These are phyloP conservation scores for Gonocerus acuteangulatus DNA, from an alignment of 2,888 invertebrate genomes.

Conservation along the genomic window DNA sequence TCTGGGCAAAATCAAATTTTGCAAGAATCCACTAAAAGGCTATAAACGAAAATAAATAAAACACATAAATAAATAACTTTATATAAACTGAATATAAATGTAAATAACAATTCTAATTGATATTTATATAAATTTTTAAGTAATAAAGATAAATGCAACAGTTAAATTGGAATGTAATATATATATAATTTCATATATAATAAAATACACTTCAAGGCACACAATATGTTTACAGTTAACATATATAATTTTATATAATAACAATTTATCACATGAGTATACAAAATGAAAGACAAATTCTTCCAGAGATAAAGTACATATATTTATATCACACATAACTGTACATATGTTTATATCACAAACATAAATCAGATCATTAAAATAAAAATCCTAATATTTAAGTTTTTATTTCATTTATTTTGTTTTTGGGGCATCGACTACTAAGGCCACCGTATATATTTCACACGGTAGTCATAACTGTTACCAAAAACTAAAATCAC, in stretches of 20 bases:
- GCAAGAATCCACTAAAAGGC: too few relatives aligned
- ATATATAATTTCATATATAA: constrained; percentile 1
- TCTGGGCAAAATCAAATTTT: too few relatives aligned
- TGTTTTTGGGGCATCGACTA: too few relatives aligned
- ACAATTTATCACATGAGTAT: background rate
- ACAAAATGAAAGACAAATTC: background rate
- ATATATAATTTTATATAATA: background rate
- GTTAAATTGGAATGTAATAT: constrained; percentile 4
- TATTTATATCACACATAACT: too few relatives aligned
- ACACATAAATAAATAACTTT: too few relatives aligned
- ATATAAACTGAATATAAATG: too few relatives aligned
- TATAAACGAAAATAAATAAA: too few relatives aligned
- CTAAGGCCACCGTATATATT: too few relatives aligned
- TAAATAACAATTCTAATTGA: too few relatives aligned
- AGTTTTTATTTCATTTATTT: background rate
- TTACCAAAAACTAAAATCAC: too few relatives aligned
- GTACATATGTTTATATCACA: background rate
- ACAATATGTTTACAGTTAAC: background rate
- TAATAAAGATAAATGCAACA: background rate
- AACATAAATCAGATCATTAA: background rate
- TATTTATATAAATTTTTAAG: background rate
- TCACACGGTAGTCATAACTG: too few relatives aligned
- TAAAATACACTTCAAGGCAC: constrained; percentile 3
- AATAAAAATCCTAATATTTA: constrained; percentile 1
- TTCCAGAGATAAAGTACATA: background rate